Evolutionary conservation across 2,797 vertebrate species (phyloP).

Genomic region (Coluber constrictor): DNA sequence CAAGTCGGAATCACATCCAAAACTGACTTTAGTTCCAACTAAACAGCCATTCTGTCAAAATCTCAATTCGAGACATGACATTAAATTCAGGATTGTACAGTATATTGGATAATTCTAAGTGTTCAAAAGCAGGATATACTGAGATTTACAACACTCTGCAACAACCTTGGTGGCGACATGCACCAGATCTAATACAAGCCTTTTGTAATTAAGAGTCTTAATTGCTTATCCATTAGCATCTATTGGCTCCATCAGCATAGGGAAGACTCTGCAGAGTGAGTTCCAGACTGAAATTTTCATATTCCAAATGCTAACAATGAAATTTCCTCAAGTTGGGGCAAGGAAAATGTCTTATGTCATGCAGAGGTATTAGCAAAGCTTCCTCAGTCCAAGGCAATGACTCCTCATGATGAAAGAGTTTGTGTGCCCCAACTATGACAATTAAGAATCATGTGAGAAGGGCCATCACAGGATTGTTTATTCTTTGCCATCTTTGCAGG

Average conservation of each 20-base stretch:
- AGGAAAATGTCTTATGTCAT: background rate
- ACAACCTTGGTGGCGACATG: background rate
- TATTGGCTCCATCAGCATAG: background rate
- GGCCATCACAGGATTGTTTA: background rate
- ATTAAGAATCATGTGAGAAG: background rate
- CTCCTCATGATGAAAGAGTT: background rate
- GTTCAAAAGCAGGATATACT: background rate
- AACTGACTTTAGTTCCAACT: background rate
- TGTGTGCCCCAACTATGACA: background rate
- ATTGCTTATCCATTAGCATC: background rate
- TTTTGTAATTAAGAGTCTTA: background rate
- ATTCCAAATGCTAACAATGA: background rate
- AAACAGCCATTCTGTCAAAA: background rate
- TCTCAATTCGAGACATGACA: background rate
- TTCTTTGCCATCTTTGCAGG: background rate
- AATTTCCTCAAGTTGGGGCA: background rate
- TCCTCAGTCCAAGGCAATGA: background rate
- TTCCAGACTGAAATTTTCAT: background rate
- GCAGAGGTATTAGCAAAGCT: background rate
- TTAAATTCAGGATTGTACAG: background rate
- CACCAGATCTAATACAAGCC: background rate
- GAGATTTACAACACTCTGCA: background rate
- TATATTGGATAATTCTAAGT: background rate
- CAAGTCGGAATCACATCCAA: background rate
- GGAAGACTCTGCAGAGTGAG: background rate